Conservation (phyloP, 2,113 vertebrate species). For the Hassar affinis region DNA sequence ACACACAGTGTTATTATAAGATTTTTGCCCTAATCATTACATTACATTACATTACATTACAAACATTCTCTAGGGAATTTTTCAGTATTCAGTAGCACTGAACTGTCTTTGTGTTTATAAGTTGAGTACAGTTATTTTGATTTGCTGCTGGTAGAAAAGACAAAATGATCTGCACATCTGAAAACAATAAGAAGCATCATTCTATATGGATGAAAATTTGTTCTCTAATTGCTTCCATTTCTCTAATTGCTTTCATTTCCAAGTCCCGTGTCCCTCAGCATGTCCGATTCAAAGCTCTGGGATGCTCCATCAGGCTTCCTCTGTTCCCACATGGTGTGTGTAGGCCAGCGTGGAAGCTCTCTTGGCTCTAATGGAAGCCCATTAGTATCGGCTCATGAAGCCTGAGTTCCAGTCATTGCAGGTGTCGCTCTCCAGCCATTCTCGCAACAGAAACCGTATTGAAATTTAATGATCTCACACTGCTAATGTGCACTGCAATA, state of each 20-base stretch:
- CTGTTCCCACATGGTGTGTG: background rate
- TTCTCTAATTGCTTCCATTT: background rate
- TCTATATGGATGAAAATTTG: background rate
- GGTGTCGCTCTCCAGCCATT: constrained; percentile 34
- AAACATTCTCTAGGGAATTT: background rate
- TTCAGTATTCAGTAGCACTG: background rate
- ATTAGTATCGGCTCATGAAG: constrained; percentile 45
- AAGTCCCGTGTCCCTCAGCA: constrained; percentile 16
- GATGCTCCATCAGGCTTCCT: constrained; percentile 3
- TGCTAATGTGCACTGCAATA: constrained; percentile 43
- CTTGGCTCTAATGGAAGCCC: constrained; percentile 22
- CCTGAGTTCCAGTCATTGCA: constrained; percentile 33
- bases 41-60: too few relatives aligned
- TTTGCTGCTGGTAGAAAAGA: background rate
- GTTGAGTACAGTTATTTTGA: background rate
- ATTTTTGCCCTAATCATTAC: background rate
- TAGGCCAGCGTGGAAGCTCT: constrained; percentile 22
- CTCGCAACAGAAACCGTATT: constrained; percentile 40
- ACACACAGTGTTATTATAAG: too few relatives aligned
- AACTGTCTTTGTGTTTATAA: background rate
- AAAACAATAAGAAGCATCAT: background rate
- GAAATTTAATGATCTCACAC: constrained; percentile 54
- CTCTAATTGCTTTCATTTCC: too few relatives aligned
- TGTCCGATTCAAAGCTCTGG: background rate
- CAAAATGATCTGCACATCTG: background rate